Conservation (phyloP, 2,888 invertebrate species). For the Cordilura impudica region DNA sequence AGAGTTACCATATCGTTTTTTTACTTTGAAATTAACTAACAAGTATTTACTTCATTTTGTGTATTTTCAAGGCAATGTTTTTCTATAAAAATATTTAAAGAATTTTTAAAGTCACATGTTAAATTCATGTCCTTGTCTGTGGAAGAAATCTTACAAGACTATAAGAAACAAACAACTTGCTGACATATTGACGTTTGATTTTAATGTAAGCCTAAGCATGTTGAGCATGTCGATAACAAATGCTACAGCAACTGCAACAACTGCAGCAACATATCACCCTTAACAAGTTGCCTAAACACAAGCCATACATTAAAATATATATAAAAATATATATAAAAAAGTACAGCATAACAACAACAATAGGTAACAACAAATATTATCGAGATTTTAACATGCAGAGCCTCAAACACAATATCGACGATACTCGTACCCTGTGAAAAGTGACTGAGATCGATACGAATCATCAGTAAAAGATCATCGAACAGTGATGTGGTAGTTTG, state of each 20-base stretch:
- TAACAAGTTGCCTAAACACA: constrained; percentile 60
- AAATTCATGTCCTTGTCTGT: constrained; percentile 63
- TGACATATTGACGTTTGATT: constrained; percentile 69
- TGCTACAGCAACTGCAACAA: constrained; percentile 55
- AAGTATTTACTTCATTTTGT: too few relatives aligned
- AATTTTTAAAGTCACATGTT: constrained; percentile 60
- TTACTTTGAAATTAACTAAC: too few relatives aligned
- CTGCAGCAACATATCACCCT: constrained; percentile 57
- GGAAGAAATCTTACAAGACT: constrained; percentile 57
- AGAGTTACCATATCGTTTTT: too few relatives aligned
- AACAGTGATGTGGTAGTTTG: constrained; percentile 41
- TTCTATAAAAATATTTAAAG: constrained; percentile 6
- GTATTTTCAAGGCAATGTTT: too few relatives aligned
- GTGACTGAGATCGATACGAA: constrained; percentile 55
- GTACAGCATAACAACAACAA: neutral
- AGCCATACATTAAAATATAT: constrained; percentile 30
- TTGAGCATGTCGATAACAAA: constrained; percentile 73
- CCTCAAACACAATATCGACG: constrained; percentile 31
- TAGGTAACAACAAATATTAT: constrained; percentile 30
- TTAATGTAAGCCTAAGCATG: constrained; percentile 70
- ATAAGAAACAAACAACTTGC: constrained; percentile 63
- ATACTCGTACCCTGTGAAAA: constrained; percentile 50
- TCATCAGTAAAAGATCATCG: constrained; percentile 57
- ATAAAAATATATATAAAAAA: neutral
- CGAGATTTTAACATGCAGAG: constrained; percentile 56